Base-by-base conservation (phyloP, 2,797 vertebrate species). In the Philypnodon macrostomus region DNA sequence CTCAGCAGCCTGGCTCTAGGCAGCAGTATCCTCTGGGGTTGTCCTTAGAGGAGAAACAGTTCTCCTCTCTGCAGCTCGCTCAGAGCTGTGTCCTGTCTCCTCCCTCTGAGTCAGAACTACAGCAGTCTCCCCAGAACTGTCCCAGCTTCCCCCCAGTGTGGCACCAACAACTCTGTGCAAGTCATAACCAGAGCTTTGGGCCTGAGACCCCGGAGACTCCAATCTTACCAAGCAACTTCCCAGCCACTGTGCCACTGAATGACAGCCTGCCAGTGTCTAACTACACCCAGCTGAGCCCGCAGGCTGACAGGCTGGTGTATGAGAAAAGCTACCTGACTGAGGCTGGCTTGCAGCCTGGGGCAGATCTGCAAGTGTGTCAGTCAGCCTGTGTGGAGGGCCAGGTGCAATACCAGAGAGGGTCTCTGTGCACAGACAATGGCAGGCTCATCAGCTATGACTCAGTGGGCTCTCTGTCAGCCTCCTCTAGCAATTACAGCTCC, bases 371-470 rank as follows among this genome's bases (percentile, higher is more conserved):
- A 86, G 87, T 89, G 63, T 95, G 94, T 88, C 93, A 95, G 90
- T 90, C 94, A 82, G 90, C 85, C 76, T 91, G 91, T 68, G 90
- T 91, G 77, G 94, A 97, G 73, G 90, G 93, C 75, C 93, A 92
- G 89, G 94, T 95, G 81, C 93, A 94, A 88, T 94, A 97, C 88
- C 95, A 99, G 79, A 92, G 94, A 90, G 91, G 91, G 79, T 91
- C 93, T 62, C 89, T 94, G 63, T 93, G 87, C 85, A 92, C 93
- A 73, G 93, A 97, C 86, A 93, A 97, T 75, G 93, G 93, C 84
- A 91, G 91, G 75, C 94, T 98, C 83, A 93, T 95, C 89, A 95
- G 90, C 90, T 98, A 98, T 87, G 94, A 98, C 89, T 97, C 95
- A 73, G 92, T 97, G 85, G 91, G 93, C 79, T 94, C 95, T 70